Percentiles rank a stretch among this genome's conserved stretches.
Conservation (phyloP, 2,113 vertebrate genomes). For the Syngnathus floridae region DNA sequence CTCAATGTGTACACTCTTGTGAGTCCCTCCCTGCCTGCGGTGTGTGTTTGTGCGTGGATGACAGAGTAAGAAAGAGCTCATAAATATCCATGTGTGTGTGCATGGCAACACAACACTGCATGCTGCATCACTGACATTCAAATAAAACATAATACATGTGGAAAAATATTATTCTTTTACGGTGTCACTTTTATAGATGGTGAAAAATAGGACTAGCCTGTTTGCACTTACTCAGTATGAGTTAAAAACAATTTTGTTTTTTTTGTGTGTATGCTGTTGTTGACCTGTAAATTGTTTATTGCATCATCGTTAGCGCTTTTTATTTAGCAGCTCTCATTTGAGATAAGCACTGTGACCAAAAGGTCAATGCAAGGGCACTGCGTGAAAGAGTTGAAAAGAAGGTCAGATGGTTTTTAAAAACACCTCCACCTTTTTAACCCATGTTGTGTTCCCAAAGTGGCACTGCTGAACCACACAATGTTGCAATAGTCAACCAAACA, state of each 20-base stretch:
- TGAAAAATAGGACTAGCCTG: conserved; percentile 15
- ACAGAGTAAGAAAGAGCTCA: conserved; percentile 8
- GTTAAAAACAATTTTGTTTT: not conserved
- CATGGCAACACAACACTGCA: not conserved
- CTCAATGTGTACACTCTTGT: not conserved
- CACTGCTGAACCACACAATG: conserved; percentile 48
- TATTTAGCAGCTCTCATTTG: not conserved
- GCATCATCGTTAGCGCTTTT: not conserved
- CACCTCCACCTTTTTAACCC: conserved; percentile 11
- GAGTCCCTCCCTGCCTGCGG: not conserved
- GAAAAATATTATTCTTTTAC: conserved; percentile 44
- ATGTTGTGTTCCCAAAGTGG: conserved; percentile 35
- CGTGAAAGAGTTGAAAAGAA: conserved; percentile 17
- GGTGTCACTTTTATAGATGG: conserved; percentile 47
- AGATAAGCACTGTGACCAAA: not conserved
- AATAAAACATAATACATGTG: conserved; percentile 25
- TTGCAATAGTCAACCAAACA: conserved; percentile 41
- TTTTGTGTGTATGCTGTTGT: not conserved
- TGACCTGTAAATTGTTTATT: not conserved
- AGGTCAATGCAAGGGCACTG: not conserved
- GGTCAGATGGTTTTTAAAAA: conserved; percentile 19
- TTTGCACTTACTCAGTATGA: not conserved
- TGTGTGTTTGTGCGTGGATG: conserved; percentile 3
- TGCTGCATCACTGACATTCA: conserved; percentile 24
- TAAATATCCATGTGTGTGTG: conserved; percentile 28